These are phyloP conservation scores for Cervus canadensis DNA, from an alignment of 2,113 vertebrate genomes.

Conservation along the genomic window DNA sequence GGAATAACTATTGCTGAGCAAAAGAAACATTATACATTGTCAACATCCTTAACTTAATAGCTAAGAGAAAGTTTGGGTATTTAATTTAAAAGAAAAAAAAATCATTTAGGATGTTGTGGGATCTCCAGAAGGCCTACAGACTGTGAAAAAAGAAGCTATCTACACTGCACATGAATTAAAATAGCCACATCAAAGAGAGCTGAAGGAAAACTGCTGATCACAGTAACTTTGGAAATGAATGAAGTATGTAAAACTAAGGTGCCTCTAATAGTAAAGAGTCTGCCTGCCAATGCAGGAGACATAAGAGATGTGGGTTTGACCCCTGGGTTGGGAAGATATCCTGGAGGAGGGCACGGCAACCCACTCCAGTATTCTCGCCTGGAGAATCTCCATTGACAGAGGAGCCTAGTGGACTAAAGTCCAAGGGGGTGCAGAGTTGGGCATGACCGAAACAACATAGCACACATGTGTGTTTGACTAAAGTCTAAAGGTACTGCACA, in stretches of 20 bases:
- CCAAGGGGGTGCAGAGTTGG: neutral
- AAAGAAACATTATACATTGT: neutral
- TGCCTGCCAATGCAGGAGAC: neutral
- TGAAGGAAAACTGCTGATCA: neutral
- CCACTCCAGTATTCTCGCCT: neutral
- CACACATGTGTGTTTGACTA: accelerated
- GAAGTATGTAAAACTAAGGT: neutral
- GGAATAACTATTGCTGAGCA: neutral
- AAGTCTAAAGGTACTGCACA: neutral
- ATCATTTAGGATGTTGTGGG: neutral
- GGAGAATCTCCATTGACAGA: neutral
- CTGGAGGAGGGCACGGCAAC: neutral
- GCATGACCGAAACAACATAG: neutral
- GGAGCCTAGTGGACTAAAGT: neutral
- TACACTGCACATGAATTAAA: neutral
- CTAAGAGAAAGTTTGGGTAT: neutral
- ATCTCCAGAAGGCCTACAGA: neutral
- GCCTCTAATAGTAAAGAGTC: neutral
- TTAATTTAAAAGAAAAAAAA: neutral
- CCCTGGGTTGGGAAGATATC: neutral
- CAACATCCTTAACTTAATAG: neutral
- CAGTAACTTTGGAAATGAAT: neutral
- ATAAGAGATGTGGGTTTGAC: neutral
- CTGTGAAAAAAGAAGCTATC: neutral
- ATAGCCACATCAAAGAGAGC: neutral